These are phyloP conservation scores for Carabus problematicus DNA, from an alignment of 2,888 invertebrate genomes.

Conservation along the genomic window DNA sequence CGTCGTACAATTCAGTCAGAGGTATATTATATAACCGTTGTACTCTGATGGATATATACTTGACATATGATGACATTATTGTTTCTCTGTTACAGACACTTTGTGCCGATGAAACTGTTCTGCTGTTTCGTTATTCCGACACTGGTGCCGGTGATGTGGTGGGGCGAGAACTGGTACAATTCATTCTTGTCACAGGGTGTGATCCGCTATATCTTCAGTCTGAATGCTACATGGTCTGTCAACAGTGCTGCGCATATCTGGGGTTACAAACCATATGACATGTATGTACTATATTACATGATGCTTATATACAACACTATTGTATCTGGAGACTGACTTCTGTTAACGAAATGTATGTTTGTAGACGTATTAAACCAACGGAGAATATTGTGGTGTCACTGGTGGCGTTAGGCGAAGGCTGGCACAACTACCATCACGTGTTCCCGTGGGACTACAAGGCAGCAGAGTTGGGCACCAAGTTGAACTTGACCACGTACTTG, in stretches of 20 bases:
- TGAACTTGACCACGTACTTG: slow-evolving; percentile 74
- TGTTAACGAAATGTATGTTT: too few species aligned
- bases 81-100: slow-evolving; percentile 47
- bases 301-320: too few species aligned
- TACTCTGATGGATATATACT: background rate
- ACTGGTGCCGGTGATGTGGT: slow-evolving; percentile 67
- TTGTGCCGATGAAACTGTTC: slow-evolving; percentile 61
- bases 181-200: slow-evolving; percentile 72
- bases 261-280: slow-evolving; percentile 77
- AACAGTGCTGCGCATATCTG: slow-evolving; percentile 87
- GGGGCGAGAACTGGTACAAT: slow-evolving; percentile 73
- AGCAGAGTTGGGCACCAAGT: slow-evolving; percentile 74
- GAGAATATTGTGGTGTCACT: slow-evolving; percentile 80
- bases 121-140: slow-evolving; percentile 67
- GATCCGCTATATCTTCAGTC: slow-evolving; percentile 74
- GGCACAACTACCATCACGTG: slow-evolving; percentile 94
- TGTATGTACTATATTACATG: slow-evolving; percentile 62
- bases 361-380: slow-evolving; percentile 77
- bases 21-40: slow-evolving; percentile 61
- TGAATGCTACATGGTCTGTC: slow-evolving; percentile 90
- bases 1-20: slow-evolving; percentile 78
- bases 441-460: slow-evolving; percentile 96
- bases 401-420: slow-evolving; percentile 83
- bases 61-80: slow-evolving; percentile 1
- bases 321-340: too few species aligned